Percentiles rank a stretch among this genome's conserved stretches.
phyloP scores from a whole-genome alignment of 2,113 vertebrate species.

The Pipa parva region DNA sequence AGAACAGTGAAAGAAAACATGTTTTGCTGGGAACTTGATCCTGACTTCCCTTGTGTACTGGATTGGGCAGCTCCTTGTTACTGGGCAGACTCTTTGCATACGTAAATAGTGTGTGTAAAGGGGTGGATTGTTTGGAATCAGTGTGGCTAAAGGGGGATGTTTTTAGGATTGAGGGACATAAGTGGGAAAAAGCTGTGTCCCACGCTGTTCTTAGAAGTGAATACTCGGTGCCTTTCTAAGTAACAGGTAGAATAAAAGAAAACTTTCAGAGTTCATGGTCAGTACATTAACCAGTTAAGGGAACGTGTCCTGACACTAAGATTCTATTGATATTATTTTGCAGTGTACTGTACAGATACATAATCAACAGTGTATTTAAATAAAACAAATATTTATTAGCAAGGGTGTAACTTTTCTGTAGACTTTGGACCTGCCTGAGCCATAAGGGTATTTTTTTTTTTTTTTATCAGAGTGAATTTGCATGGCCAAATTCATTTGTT shows the following conservation, averaged over 20 bases:
- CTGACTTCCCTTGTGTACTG: conserved; percentile 7
- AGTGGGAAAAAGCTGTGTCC: conserved; percentile 9
- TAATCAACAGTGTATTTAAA: no score
- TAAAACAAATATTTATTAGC: no score
- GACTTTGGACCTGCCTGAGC: no score
- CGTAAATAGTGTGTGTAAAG: background rate
- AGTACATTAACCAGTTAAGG: background rate
- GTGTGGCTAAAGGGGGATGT: conserved; percentile 4
- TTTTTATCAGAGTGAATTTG: no score
- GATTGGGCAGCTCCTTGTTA: conserved; percentile 30
- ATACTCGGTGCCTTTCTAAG: conserved; percentile 14
- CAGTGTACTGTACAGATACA: no score
- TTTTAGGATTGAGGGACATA: conserved; percentile 12
- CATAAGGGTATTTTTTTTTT: no score
- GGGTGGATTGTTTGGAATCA: background rate
- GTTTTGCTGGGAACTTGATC: conserved; percentile 39
- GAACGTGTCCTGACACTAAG: no score
- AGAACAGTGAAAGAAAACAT: conserved; percentile 38
- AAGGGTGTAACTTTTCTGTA: no score
- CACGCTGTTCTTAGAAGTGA: conserved; percentile 19
- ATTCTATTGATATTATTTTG: no score
- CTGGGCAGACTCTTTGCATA: conserved; percentile 9
- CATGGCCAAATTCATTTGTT: no score
- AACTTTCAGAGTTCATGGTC: background rate
- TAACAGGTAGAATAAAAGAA: background rate